These are phyloP conservation scores for Amphiprion clarkii DNA, from an alignment of 2,797 vertebrate genomes.

Conservation along the genomic window DNA sequence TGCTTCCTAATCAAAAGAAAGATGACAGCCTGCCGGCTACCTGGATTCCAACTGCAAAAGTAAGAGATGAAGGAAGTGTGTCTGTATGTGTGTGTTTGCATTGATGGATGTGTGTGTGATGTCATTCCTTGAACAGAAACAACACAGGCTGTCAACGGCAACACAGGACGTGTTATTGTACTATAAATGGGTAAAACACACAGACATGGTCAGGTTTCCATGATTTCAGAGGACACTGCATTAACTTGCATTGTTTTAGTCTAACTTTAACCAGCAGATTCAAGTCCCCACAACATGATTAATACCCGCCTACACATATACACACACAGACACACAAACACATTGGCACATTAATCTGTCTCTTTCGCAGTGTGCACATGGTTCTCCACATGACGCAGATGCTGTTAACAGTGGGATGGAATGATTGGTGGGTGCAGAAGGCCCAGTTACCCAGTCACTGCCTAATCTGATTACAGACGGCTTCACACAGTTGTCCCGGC, in stretches of 20 bases:
- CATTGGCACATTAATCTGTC: slow-evolving; percentile 58
- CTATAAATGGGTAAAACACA: slow-evolving; percentile 24
- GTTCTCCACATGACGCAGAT: slow-evolving; percentile 77
- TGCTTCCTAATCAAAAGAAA: slow-evolving; percentile 11
- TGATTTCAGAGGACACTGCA: no score
- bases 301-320: background rate
- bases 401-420: slow-evolving; percentile 69
- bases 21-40: background rate
- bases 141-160: slow-evolving; percentile 16
- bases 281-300: no score
- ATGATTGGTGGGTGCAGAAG: slow-evolving; percentile 60
- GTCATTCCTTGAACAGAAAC: slow-evolving; percentile 25
- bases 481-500: slow-evolving; percentile 60
- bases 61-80: background rate
- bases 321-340: slow-evolving; percentile 10
- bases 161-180: slow-evolving; percentile 35
- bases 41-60: background rate
- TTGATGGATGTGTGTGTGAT: background rate
- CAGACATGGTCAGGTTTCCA: background rate
- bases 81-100: background rate
- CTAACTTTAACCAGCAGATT: no score
- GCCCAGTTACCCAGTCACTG: slow-evolving; percentile 71
- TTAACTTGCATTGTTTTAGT: no score
- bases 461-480: slow-evolving; percentile 79
- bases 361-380: slow-evolving; percentile 66